A percentile compares a stretch with the other conserved stretches of the same genome.
Conservation (phyloP, 2,888 invertebrate species). For the Thecophora atra region DNA sequence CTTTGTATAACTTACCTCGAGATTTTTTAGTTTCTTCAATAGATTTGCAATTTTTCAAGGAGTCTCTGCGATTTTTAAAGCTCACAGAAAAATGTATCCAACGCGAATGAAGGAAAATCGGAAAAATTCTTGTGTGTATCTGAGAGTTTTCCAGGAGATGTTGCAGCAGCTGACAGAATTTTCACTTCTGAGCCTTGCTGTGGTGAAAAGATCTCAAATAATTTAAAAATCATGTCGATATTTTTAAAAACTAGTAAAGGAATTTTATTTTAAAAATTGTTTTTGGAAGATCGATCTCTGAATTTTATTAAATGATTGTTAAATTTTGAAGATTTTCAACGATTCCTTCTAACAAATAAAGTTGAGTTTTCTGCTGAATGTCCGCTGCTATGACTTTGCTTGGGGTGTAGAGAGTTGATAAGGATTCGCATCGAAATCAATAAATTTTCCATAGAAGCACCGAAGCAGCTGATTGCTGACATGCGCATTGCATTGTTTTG, state of each 20-base stretch:
- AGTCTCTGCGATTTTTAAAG: conserved; percentile 53
- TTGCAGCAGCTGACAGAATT: conserved; percentile 37
- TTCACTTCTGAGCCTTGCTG: conserved; percentile 39
- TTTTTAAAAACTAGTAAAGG: not conserved
- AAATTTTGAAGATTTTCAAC: too few species aligned
- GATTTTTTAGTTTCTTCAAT: conserved; percentile 63
- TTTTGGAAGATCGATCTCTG: not conserved
- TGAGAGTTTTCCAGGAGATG: conserved; percentile 40
- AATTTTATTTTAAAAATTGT: not conserved
- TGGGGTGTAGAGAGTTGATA: conserved; percentile 26
- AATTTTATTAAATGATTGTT: not conserved
- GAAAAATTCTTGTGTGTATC: conserved; percentile 42
- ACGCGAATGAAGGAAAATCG: conserved; percentile 37
- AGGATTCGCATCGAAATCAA: conserved; percentile 40
- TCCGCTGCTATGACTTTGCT: not conserved
- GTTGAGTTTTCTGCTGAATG: conserved; percentile 27
- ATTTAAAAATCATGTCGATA: not conserved
- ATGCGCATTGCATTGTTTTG: conserved; percentile 42
- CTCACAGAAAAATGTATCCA: conserved; percentile 53
- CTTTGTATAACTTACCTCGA: conserved; percentile 56
- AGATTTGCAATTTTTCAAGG: conserved; percentile 64
- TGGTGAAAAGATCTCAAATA: not conserved
- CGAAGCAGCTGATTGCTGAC: conserved; percentile 36
- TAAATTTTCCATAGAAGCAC: conserved; percentile 34
- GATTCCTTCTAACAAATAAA: conserved; percentile 21